These are phyloP conservation scores for Microctenopoma lineatum DNA, from an alignment of 2,797 vertebrate genomes.

Conservation along the genomic window DNA sequence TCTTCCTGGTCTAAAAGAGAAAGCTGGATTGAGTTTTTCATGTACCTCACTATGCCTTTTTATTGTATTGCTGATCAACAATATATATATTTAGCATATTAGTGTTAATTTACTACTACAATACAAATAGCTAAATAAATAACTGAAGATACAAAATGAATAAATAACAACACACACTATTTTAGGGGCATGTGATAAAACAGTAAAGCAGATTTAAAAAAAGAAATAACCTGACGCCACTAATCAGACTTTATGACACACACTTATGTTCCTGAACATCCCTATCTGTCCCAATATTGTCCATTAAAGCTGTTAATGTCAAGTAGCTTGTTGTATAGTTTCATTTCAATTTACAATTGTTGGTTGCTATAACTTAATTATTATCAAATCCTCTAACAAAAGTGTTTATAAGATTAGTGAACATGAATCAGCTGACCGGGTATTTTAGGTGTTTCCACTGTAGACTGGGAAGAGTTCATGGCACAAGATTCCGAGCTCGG, in stretches of 20 bases:
- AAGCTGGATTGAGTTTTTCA: neutral
- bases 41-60: neutral
- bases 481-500: slow-evolving; percentile 27
- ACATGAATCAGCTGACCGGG: slow-evolving; percentile 40
- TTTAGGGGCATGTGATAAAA: neutral
- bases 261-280: too few species aligned
- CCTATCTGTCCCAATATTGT: too few species aligned
- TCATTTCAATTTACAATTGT: too few species aligned
- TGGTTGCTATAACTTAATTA: neutral
- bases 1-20: slow-evolving; percentile 46
- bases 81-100: too few species aligned
- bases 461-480: neutral
- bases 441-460: slow-evolving; percentile 1
- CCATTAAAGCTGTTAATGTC: too few species aligned
- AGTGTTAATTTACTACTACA: neutral
- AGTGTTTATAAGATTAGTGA: neutral
- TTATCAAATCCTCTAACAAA: neutral
- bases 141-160: too few species aligned
- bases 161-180: too few species aligned
- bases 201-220: too few species aligned
- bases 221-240: too few species aligned
- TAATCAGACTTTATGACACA: too few species aligned
- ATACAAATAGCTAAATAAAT: too few species aligned
- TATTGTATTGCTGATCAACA: neutral
- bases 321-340: too few species aligned